Evolutionary conservation across 37 sponge, comb jelly and placozoan species (phyloP).

Genomic region (Aplysina aerophoba): DNA sequence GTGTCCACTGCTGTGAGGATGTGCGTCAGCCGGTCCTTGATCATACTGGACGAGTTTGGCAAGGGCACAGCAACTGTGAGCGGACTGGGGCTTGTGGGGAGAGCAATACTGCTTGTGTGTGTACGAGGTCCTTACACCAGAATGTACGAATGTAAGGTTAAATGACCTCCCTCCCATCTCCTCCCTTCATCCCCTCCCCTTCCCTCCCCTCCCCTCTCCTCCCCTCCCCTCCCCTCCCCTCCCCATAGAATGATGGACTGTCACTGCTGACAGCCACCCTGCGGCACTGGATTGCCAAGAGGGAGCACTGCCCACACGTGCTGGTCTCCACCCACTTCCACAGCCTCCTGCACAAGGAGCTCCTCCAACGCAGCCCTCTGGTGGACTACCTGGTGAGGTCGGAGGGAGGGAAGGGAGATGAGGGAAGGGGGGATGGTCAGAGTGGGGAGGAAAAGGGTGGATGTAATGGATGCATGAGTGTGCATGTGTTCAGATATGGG

Average conservation of each 20-base stretch:
- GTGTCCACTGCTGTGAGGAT: slow-evolving; percentile 70
- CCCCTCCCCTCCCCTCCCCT: background rate
- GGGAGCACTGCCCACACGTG: slow-evolving; percentile 77
- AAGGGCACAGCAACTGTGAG: slow-evolving; percentile 95
- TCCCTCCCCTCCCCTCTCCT: background rate
- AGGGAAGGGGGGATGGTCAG: too few species aligned
- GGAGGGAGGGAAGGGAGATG: background rate
- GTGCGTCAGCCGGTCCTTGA: slow-evolving; percentile 68
- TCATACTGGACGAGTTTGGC: slow-evolving; percentile 97
- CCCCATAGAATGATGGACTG: slow-evolving; percentile 81
- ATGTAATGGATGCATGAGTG: too few species aligned
- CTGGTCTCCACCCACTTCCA: slow-evolving; percentile 98
- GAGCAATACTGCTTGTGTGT: too few species aligned
- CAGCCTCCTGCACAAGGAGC: slow-evolving; percentile 75
- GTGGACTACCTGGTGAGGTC: slow-evolving; percentile 79
- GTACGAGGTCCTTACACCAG: too few species aligned
- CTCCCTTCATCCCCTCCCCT: background rate
- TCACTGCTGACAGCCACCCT: slow-evolving; percentile 78
- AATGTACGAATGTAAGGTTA: background rate
- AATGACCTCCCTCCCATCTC: background rate
- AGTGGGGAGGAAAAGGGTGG: too few species aligned
- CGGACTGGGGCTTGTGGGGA: background rate
- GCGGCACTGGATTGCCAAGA: slow-evolving; percentile 72
- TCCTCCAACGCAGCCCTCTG: slow-evolving; percentile 72
- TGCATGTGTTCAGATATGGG: too few species aligned